phyloP scores from a whole-genome alignment of 2,888 invertebrate species.

The Bimastos eiseni region DNA sequence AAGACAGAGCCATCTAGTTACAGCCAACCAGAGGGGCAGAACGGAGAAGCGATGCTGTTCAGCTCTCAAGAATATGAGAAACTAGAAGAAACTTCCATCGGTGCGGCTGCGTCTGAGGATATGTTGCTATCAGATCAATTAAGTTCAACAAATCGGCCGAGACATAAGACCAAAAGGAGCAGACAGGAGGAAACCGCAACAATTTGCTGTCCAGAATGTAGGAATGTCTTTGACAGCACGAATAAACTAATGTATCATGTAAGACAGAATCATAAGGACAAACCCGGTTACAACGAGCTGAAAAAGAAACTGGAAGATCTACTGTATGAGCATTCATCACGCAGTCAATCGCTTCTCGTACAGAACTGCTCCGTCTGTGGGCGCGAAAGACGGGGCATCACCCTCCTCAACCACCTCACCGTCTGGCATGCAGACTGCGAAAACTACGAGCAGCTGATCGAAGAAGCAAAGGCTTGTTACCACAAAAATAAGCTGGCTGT shows the following conservation, averaged over 20 bases:
- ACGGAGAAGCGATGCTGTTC: not conserved
- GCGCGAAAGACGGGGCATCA: not conserved
- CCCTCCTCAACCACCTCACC: slow-evolving; percentile 3
- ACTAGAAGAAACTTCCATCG: not conserved
- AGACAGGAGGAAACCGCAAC: not conserved
- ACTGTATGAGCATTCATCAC: not conserved
- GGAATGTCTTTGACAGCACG: not conserved
- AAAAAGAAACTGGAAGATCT: not conserved
- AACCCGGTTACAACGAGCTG: not conserved
- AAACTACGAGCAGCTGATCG: slow-evolving; percentile 13
- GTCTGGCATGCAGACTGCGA: not conserved
- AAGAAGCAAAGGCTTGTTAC: not conserved
- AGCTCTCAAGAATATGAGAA: not conserved
- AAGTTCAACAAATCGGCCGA: not conserved
- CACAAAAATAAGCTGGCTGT: not conserved
- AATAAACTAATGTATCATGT: not conserved
- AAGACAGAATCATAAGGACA: not conserved
- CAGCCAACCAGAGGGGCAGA: not conserved
- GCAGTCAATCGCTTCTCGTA: slow-evolving; percentile 1
- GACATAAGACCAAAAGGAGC: not conserved
- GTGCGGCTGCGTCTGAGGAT: not conserved
- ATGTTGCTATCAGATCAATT: not conserved
- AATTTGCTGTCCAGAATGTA: not conserved
- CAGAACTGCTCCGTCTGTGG: slow-evolving; percentile 13
- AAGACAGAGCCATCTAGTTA: slow-evolving; percentile 4